A percentile compares a stretch with the other conserved stretches of the same genome.
phyloP scores from a whole-genome alignment of 2,797 vertebrate genomes.

The Melanotaenia parkinsoni region DNA sequence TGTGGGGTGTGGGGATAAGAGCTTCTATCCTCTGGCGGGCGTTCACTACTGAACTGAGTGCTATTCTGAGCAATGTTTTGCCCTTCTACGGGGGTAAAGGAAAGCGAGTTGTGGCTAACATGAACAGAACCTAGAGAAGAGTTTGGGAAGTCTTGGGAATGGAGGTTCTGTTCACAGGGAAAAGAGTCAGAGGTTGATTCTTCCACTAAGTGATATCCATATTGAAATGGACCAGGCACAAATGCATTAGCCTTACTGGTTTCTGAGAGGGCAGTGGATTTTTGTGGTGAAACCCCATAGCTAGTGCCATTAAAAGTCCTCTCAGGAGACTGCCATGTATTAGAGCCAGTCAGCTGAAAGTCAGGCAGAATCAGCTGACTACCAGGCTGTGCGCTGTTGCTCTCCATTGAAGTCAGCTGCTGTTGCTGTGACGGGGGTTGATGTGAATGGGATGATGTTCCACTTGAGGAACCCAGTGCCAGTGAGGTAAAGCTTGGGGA shows the following conservation, averaged over 20 bases:
- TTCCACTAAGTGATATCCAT: slow-evolving; percentile 87
- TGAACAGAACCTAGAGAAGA: slow-evolving; percentile 78
- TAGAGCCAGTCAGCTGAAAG: slow-evolving; percentile 84
- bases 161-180: slow-evolving; percentile 71
- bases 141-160: slow-evolving; percentile 83
- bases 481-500: slow-evolving; percentile 94
- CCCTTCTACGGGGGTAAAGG: slow-evolving; percentile 85
- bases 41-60: slow-evolving; percentile 78
- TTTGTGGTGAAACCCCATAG: slow-evolving; percentile 84
- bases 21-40: slow-evolving; percentile 79
- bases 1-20: slow-evolving; percentile 79
- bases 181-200: slow-evolving; percentile 84
- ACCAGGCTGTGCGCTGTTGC: slow-evolving; percentile 74
- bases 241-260: slow-evolving; percentile 80
- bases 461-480: slow-evolving; percentile 76
- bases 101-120: slow-evolving; percentile 81
- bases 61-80: slow-evolving; percentile 79
- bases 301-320: slow-evolving; percentile 89
- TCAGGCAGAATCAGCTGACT: slow-evolving; percentile 87
- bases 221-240: slow-evolving; percentile 83
- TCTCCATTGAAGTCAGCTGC: slow-evolving; percentile 84
- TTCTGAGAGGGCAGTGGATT: slow-evolving; percentile 85
- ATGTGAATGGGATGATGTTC: slow-evolving; percentile 72
- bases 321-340: slow-evolving; percentile 88
- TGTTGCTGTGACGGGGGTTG: slow-evolving; percentile 74